phyloP scores from a whole-genome alignment of 2,797 vertebrate species.

The Dallia pectoralis region DNA sequence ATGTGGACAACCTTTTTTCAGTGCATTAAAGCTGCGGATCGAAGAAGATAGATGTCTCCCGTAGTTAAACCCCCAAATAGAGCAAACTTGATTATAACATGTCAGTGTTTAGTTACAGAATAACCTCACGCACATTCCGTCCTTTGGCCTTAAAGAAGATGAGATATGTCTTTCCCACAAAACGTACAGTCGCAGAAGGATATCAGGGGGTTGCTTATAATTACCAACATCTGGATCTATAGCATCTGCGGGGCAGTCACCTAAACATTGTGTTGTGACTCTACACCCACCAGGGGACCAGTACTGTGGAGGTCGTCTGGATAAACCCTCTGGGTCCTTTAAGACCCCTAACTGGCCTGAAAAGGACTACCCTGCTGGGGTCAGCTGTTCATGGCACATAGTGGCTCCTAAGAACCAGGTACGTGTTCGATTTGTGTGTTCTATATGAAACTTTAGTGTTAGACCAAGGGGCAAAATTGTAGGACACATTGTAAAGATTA shows the following conservation, averaged over 20 bases:
- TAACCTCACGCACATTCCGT: constrained; percentile 12
- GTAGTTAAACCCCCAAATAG: constrained; percentile 12
- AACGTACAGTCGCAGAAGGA: background rate
- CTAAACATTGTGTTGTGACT: background rate
- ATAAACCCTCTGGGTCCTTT: constrained; percentile 87
- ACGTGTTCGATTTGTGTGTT: constrained; percentile 21
- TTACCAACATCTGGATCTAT: background rate
- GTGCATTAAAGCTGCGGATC: constrained; percentile 13
- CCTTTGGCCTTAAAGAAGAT: constrained; percentile 8
- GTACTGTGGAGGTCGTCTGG: constrained; percentile 92
- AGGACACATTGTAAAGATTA: too few relatives aligned
- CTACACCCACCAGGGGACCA: constrained; percentile 80
- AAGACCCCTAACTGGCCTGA: constrained; percentile 98
- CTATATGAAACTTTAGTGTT: too few relatives aligned
- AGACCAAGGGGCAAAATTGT: too few relatives aligned
- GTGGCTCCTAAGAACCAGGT: constrained; percentile 95
- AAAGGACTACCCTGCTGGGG: constrained; percentile 93
- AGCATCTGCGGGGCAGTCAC: background rate
- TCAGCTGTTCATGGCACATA: constrained; percentile 96
- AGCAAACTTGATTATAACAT: constrained; percentile 26
- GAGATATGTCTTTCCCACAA: background rate
- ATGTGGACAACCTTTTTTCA: constrained; percentile 32
- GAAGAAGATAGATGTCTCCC: constrained; percentile 16
- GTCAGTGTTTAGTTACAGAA: constrained; percentile 25
- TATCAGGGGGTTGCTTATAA: background rate